These are phyloP conservation scores for Dasysyrphus tricinctus DNA, from an alignment of 2,888 invertebrate genomes.

Conservation along the genomic window DNA sequence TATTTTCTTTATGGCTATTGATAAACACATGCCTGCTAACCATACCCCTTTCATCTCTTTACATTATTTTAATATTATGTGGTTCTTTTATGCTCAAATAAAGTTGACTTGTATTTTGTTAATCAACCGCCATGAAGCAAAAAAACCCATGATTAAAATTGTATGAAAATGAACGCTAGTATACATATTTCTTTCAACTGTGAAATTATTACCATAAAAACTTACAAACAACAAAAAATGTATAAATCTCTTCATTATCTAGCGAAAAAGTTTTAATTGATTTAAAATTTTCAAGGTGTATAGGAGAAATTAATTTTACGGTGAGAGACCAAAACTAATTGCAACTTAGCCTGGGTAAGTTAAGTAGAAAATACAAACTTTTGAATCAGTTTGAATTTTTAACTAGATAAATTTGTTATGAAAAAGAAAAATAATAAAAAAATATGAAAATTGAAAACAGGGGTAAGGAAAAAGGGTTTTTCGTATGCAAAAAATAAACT, in stretches of 20 bases:
- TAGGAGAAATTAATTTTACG: constrained; percentile 53
- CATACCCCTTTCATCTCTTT: not conserved
- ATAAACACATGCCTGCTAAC: too few species aligned
- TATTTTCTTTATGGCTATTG: too few species aligned
- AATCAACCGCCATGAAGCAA: not conserved
- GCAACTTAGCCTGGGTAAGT: constrained; percentile 34
- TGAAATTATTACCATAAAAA: not conserved
- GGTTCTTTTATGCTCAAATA: not conserved
- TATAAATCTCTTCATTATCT: constrained; percentile 45
- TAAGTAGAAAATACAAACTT: constrained; percentile 9
- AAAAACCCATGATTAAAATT: not conserved
- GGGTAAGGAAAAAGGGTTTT: too few species aligned
- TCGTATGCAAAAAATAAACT: too few species aligned
- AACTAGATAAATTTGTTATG: not conserved
- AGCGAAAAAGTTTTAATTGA: constrained; percentile 62
- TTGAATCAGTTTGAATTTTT: constrained; percentile 3
- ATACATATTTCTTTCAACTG: constrained; percentile 1
- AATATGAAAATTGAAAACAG: too few species aligned
- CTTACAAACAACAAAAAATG: constrained; percentile 4
- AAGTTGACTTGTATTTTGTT: not conserved
- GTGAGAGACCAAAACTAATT: constrained; percentile 44
- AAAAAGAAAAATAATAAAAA: too few species aligned
- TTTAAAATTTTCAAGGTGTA: constrained; percentile 42
- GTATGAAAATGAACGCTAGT: not conserved
- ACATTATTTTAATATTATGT: too few species aligned